Evolutionary conservation across 2,797 vertebrate species (phyloP).

Genomic region (Alauda arvensis): DNA sequence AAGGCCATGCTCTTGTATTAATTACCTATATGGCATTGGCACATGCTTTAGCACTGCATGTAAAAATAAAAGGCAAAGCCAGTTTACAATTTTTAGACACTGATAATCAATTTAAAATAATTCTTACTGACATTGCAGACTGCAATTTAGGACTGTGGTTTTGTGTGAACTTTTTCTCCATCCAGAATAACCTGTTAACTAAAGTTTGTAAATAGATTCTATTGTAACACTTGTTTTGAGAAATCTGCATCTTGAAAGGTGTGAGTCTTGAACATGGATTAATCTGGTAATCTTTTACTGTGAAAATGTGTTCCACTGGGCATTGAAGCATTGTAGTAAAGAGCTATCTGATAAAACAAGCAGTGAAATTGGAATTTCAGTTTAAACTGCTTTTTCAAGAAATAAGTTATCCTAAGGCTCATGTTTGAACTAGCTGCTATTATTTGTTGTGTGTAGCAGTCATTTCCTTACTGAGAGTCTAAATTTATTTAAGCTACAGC

Average conservation of each 20-base stretch:
- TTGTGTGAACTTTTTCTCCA: background rate
- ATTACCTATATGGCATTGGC: background rate
- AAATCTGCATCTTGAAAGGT: slow-evolving; percentile 8
- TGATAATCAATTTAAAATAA: background rate
- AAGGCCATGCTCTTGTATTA: background rate
- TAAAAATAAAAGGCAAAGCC: background rate
- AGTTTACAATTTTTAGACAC: slow-evolving; percentile 15
- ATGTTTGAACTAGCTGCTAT: background rate
- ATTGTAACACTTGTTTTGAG: slow-evolving; percentile 12
- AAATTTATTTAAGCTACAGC: slow-evolving; percentile 4
- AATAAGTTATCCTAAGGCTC: background rate
- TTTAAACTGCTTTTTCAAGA: slow-evolving; percentile 13
- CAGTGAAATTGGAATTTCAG: background rate
- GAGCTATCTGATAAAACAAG: slow-evolving; percentile 27
- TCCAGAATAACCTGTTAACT: background rate
- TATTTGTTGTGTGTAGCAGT: slow-evolving; percentile 12
- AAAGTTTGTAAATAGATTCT: background rate
- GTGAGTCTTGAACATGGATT: slow-evolving; percentile 1
- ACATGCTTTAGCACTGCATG: background rate
- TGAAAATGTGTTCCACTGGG: slow-evolving; percentile 1
- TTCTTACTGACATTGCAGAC: background rate
- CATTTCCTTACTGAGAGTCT: background rate
- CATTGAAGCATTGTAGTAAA: background rate
- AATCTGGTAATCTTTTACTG: background rate
- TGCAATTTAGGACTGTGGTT: background rate